These are phyloP conservation scores for Eulemur rubriventer DNA, from an alignment of 2,797 vertebrate species.

Conservation along the genomic window DNA sequence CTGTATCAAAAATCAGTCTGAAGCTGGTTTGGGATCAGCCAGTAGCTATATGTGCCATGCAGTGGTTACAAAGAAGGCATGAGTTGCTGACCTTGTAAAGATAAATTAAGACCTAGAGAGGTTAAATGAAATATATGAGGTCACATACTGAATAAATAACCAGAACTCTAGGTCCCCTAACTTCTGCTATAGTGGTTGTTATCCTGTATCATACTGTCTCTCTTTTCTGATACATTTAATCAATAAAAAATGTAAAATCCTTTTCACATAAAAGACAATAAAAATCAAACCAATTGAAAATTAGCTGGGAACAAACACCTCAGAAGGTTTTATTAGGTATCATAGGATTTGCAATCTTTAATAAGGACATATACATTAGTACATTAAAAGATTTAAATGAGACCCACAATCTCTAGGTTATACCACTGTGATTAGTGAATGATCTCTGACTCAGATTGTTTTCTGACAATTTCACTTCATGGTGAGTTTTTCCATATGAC, in stretches of 20 bases:
- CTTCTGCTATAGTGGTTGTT: background rate
- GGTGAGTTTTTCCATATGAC: conserved; percentile 62
- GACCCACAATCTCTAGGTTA: conserved; percentile 44
- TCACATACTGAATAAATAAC: background rate
- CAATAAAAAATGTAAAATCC: background rate
- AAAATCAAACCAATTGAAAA: conserved; percentile 64
- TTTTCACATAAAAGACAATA: conserved; percentile 46
- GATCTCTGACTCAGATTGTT: conserved; percentile 70
- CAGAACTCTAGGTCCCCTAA: background rate
- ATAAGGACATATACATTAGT: conserved; percentile 31
- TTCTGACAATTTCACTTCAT: conserved; percentile 68
- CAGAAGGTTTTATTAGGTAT: conserved; percentile 5
- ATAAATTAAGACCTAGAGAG: background rate
- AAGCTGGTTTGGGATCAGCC: background rate
- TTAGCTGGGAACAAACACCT: conserved; percentile 43
- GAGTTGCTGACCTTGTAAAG: conserved; percentile 23
- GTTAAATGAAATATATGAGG: conserved; percentile 25
- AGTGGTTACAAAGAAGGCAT: background rate
- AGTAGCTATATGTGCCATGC: background rate
- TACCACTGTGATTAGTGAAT: conserved; percentile 63
- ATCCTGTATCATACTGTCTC: background rate
- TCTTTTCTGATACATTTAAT: conserved; percentile 18
- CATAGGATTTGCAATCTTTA: conserved; percentile 39
- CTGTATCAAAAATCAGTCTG: conserved; percentile 15
- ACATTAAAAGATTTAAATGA: conserved; percentile 60